These are phyloP conservation scores for Bimastos eiseni DNA, from an alignment of 2,888 invertebrate species.

Conservation along the genomic window DNA sequence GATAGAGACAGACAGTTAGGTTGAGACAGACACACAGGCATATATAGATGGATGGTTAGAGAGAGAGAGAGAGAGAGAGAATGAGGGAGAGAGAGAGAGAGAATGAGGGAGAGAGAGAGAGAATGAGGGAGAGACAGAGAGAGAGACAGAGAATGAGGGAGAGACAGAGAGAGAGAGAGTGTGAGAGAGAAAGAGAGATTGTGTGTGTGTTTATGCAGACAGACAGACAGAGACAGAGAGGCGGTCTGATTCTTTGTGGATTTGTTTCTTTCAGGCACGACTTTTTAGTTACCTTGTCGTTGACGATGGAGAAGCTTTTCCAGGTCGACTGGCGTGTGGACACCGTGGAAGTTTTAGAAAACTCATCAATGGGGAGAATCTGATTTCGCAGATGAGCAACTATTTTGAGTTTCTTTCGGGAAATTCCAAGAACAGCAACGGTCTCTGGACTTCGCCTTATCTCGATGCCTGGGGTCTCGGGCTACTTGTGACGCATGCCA, in stretches of 20 bases:
- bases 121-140: no score
- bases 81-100: no score
- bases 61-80: no score
- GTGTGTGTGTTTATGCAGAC: no score
- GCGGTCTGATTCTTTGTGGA: neutral
- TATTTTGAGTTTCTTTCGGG: slow-evolving; percentile 62
- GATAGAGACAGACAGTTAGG: no score
- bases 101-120: no score
- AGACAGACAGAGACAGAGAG: no score
- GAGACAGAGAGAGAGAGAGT: no score
- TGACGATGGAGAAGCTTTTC: slow-evolving; percentile 62
- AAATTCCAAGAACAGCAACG: slow-evolving; percentile 56
- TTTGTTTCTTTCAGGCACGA: slow-evolving; percentile 49
- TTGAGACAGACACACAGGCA: no score
- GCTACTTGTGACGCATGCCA: slow-evolving; percentile 62
- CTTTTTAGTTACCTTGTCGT: slow-evolving; percentile 63
- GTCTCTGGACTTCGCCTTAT: slow-evolving; percentile 63
- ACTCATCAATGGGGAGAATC: slow-evolving; percentile 60
- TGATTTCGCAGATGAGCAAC: slow-evolving; percentile 63
- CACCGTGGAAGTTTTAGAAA: slow-evolving; percentile 60
- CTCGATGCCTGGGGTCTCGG: slow-evolving; percentile 63
- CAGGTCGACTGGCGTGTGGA: slow-evolving; percentile 59
- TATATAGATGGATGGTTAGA: no score
- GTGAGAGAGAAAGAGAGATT: no score
- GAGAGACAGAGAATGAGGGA: no score